Evolutionary conservation across 2,797 vertebrate species (phyloP), one percentile per base, ranked within the genome.

Genomic region (Bradypodion ventrale): DNA sequence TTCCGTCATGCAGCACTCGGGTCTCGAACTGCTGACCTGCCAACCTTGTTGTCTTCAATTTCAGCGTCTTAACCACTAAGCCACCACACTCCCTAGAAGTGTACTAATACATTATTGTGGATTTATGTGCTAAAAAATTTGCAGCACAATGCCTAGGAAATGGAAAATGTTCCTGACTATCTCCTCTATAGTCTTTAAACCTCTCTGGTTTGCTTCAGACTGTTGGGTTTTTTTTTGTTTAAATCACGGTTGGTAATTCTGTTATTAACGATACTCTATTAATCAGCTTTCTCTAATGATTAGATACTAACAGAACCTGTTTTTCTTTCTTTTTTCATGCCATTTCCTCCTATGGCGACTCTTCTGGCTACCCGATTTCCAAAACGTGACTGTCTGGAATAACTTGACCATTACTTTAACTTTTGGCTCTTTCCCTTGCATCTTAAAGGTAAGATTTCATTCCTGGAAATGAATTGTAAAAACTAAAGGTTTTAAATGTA

Each of bases 261-360:
- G 66, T 87, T n/a, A 87, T 91, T 91, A 92, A 89, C 93, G 83
- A 91, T 85, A 87, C 83, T 87, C 81, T 75, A 29, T 77, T 92
- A 87, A 87, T 94, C 94, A 89, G 69, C 90, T 83, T 83, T 52
- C 25, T 44, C 44, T 46, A 72, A 63, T 84, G 27, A 72, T 84
- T 73, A 65, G 83, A 35, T 52, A 63, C 52, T 68, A 72, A 27
- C 62, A 75, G 82, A 85, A 52, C 52, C 13, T 84, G 82, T 85
- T 10, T 1, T 69, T 80, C 40, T 40, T 40, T 63, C 37, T 27
- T 75, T 69, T 46, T 76, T 83, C 66, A 7, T 68, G 75, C 52
- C 80, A 52, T n/a, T 89, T 72, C 75, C 77, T 84, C 56, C 10
- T 1, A n/a, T 81, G 42, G 5, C 19, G 27, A 19, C 76, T 83